A percentile compares a stretch with the other conserved stretches of the same genome.
phyloP scores from a whole-genome alignment of 2,797 vertebrate genomes.

The Falco columbarius region DNA sequence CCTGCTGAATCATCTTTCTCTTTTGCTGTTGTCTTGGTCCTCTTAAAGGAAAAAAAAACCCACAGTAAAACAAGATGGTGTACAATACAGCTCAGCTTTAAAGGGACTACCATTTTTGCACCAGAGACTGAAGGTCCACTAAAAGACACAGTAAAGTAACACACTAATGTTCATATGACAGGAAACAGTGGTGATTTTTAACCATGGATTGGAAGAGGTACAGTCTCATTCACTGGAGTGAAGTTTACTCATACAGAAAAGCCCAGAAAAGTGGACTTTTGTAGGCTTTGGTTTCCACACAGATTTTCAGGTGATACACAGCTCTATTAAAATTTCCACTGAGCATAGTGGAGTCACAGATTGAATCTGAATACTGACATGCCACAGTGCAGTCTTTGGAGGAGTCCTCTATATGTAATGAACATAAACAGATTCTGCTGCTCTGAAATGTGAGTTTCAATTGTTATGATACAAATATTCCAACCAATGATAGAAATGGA shows the following conservation, averaged over 20 bases:
- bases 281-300: neutral
- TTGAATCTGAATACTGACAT: neutral
- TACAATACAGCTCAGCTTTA: neutral
- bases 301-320: neutral
- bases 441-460: neutral
- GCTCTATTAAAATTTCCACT: neutral
- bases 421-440: neutral
- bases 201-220: neutral
- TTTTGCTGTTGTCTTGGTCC: neutral
- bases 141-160: neutral
- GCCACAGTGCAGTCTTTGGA: neutral
- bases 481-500: neutral
- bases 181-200: neutral
- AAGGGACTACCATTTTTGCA: neutral
- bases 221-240: neutral
- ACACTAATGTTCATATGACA: neutral
- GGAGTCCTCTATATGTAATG: neutral
- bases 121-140: neutral
- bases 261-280: neutral
- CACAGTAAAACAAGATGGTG: neutral
- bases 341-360: too few species aligned
- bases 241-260: neutral
- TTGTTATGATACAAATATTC: neutral
- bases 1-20: constrained; percentile 31
- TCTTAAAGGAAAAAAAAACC: neutral